These are phyloP conservation scores for Aspidiotus rigidus DNA, from an alignment of 2,888 invertebrate genomes.

Conservation along the genomic window DNA sequence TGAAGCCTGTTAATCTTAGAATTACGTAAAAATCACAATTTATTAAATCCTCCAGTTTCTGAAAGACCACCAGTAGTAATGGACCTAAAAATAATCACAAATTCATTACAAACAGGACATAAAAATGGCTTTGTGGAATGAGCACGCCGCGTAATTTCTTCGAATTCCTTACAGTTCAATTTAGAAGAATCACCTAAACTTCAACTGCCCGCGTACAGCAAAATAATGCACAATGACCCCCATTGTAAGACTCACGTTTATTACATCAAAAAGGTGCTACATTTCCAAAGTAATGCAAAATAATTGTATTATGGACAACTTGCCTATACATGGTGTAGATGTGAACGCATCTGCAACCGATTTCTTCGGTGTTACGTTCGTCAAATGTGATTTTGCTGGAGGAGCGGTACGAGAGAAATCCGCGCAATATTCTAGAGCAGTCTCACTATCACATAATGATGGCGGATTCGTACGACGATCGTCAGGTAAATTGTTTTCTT, in stretches of 20 bases:
- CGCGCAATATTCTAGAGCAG: constrained; percentile 28
- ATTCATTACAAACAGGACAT: no score
- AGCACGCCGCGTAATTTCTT: no score
- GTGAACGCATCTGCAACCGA: constrained; percentile 34
- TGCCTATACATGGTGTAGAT: constrained; percentile 39
- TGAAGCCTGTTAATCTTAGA: constrained; percentile 74
- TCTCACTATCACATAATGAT: constrained; percentile 36
- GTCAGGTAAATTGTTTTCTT: constrained; percentile 26
- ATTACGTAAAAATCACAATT: constrained; percentile 77
- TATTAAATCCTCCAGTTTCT: constrained; percentile 72
- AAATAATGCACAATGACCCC: no score
- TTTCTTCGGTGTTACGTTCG: constrained; percentile 24
- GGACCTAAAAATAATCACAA: constrained; percentile 51
- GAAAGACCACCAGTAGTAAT: constrained; percentile 69
- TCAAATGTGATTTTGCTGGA: constrained; percentile 9
- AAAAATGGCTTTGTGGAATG: no score
- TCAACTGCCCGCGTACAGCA: no score
- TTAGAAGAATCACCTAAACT: no score
- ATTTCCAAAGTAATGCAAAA: not conserved
- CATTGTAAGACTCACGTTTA: no score
- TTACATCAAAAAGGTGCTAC: not conserved
- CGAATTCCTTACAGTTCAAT: no score
- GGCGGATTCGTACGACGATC: constrained; percentile 35
- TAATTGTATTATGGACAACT: not conserved
- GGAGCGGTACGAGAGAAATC: constrained; percentile 9